Evolutionary conservation across 2,797 vertebrate genomes (phyloP), one percentile per base, ranked within the genome.

Genomic region (Anabacerthia variegaticeps): DNA sequence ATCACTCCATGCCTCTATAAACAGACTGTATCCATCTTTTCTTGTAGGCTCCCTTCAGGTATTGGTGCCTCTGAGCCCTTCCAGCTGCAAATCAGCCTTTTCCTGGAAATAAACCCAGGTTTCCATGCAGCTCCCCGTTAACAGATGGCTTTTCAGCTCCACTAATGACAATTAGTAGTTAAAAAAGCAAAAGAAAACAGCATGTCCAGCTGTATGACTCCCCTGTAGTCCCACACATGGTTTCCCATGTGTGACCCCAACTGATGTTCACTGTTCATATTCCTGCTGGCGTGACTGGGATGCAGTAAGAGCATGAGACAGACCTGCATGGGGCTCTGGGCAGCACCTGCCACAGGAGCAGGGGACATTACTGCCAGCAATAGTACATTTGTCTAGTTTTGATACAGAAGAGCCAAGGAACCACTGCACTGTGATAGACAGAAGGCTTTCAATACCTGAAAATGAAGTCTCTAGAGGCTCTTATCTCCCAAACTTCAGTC

Each of bases 161-260:
- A 1, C 17, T 65, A 46, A 24, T 21, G 12, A 44, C 6, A 59
- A 49, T 16, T 18, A 54, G 41, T 49, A 46, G 61, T 6, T 54
- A 1, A 34, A 68, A 81, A 54, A 30, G 21, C 24, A 11, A 37
- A 59, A 56, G 24, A 37, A 32, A 75, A 7, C 22, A 44, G 62
- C 0, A 3, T 5, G 9, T 32, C 34, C 43, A 43, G 11, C 19
- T 37, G 5, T 16, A 19, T 1, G 3, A 14, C 12, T 3, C 5
- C 5, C 2, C 27, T 4, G 0, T 1, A 7, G 21, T 18, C 36
- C 34, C 20, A 7, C 18, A 30, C 0, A 0, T 20, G 41, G 48
- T 43, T 71, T 75, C 67, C 67, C 52, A 52, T 4, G 0, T 8
- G 22, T n/a, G 59, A 24, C 36, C 44, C 30, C 0, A 0, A 26